Base-by-base conservation (phyloP, 2,797 vertebrate genomes). In the Knipowitschia caucasica region DNA sequence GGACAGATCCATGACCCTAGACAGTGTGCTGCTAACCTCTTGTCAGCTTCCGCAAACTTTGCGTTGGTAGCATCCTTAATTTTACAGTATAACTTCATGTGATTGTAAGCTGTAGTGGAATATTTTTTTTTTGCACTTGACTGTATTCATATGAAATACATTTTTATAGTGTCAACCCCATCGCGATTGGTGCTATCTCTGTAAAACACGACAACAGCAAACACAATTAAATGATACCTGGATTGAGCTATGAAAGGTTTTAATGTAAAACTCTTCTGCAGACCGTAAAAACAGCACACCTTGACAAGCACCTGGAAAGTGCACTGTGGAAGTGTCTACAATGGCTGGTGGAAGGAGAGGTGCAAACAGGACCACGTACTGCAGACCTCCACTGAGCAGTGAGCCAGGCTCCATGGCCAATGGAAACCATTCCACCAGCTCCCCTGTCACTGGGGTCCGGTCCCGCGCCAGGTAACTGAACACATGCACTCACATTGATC, bases 341-440 rank as follows among this genome's bases (percentile, higher is more conserved):
- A 93, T 96, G 92, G 91, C 95, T 65, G 97, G 97, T 84, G 97
- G 97, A 82, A 90, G 97, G 82, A 92, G 96, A 92, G 97, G 96
- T 58, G 92, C 94, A 3, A 97, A 94, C 80, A 92, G 95, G 10
- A 91, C 92, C 2, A 92, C 95, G 1, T 99, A 99, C 81, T 97
- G 95, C 89, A 91, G 96, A 46, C 92, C 86, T 52, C 93, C 95
- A 0, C 90, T 98, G 10, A 93, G 92, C 65, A 92, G 88, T 18
- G 96, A 98, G 20, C 89, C 93, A 0, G 93, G 94, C 9, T 91
- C 94, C 0, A 83, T 94, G 5, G 91, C 91, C 25, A 90, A 93
- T 52, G 79, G 93, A 12, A 88, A 86, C 44, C 95, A 98, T 71
- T 83, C 93, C 1, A 91, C 91, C 31, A 95, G 92, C 26, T 91